Percentiles rank a stretch among this genome's conserved stretches.
phyloP scores from a whole-genome alignment of 2,797 vertebrate genomes.

The Syncerus caffer region DNA sequence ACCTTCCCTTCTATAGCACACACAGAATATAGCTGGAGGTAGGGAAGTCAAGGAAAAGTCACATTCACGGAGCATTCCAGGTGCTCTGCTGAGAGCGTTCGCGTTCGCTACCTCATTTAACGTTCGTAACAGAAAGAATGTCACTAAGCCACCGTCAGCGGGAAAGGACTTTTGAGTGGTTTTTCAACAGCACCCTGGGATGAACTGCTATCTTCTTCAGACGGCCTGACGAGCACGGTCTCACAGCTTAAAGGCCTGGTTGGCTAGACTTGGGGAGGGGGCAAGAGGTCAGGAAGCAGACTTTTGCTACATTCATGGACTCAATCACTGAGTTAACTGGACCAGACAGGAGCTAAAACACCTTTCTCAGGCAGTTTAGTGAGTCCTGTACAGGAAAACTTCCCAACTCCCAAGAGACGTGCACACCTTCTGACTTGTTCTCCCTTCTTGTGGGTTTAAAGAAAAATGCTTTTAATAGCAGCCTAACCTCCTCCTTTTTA shows the following conservation, averaged over 20 bases:
- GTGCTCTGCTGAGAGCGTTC: not conserved
- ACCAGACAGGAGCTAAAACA: not conserved
- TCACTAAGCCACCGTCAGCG: not conserved
- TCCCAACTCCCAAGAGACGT: not conserved
- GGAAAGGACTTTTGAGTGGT: not conserved
- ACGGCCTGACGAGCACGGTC: not conserved
- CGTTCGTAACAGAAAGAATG: not conserved
- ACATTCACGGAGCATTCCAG: not conserved
- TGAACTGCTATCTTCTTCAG: not conserved
- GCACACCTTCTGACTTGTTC: not conserved
- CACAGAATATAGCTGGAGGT: not conserved
- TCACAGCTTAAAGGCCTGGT: not conserved
- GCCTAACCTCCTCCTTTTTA: not conserved
- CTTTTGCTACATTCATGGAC: not conserved
- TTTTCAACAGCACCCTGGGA: not conserved
- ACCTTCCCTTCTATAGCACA: conserved; percentile 16
- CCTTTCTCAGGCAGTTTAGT: not conserved
- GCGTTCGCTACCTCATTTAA: not conserved
- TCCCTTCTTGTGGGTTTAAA: conserved; percentile 5
- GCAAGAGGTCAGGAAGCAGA: conserved; percentile 19
- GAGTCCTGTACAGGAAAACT: not conserved
- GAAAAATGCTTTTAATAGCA: not conserved
- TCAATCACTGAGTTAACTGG: not conserved
- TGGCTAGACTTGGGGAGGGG: not conserved
- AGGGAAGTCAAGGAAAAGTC: not conserved